Conservation (phyloP, 2,797 vertebrate species). For the Ceyx erithaca region DNA sequence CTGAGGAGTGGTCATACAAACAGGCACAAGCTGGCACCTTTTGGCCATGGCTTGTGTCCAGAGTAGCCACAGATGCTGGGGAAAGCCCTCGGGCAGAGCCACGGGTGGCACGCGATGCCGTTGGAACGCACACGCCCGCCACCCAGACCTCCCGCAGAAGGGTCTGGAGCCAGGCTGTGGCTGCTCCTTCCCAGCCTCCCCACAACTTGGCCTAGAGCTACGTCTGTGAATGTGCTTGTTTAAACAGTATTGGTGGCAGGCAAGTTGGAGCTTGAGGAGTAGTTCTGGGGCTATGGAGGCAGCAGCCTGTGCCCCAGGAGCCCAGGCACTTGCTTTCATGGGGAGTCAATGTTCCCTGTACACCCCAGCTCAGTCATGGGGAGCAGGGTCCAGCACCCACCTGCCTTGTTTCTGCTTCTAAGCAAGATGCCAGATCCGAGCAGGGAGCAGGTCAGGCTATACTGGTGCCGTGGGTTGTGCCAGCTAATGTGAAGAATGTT, state of each 20-base stretch:
- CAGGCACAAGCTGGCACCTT: background rate
- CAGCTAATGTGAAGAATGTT: background rate
- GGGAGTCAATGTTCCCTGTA: fast-evolving
- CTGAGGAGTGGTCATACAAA: background rate
- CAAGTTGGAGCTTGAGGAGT: constrained; percentile 30
- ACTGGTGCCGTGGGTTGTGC: fast-evolving
- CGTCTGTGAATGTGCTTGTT: constrained; percentile 34
- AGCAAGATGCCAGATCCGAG: background rate
- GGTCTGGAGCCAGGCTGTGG: constrained; percentile 9
- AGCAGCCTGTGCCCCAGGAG: background rate
- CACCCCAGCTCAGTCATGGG: fast-evolving
- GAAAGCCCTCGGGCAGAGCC: background rate
- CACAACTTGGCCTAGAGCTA: constrained; percentile 55
- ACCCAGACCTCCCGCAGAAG: constrained; percentile 14
- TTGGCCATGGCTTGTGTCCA: background rate
- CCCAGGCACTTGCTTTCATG: fast-evolving
- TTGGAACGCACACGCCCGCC: background rate
- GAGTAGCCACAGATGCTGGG: constrained; percentile 1
- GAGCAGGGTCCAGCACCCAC: fast-evolving
- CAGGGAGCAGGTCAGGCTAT: fast-evolving
- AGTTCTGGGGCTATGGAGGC: background rate
- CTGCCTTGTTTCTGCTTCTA: fast-evolving
- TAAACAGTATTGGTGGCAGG: constrained; percentile 9
- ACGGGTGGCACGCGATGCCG: background rate
- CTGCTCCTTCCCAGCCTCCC: background rate